These are phyloP conservation scores for Ptilorrhoa leucosticta DNA, from an alignment of 2,113 vertebrate genomes.

Conservation along the genomic window DNA sequence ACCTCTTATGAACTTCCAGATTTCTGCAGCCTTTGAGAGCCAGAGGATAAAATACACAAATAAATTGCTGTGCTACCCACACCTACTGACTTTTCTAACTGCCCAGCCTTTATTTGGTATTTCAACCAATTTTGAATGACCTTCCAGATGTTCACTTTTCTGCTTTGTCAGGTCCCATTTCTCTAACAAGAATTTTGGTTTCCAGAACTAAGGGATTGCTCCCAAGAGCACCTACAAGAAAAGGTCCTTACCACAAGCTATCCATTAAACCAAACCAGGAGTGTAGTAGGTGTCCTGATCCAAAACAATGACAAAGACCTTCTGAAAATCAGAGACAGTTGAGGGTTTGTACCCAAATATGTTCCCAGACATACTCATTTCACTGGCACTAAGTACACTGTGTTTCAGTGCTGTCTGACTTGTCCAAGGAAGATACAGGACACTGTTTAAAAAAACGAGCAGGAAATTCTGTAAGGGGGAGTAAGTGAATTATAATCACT, in stretches of 20 bases:
- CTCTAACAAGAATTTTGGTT: not conserved
- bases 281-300: not conserved
- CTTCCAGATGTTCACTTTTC: not conserved
- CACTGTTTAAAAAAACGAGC: not conserved
- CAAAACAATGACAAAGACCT: not conserved
- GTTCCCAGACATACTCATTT: not conserved
- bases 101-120: not conserved
- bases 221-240: not conserved
- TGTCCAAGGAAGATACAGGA: not conserved
- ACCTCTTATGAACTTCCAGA: not conserved
- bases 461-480: not conserved
- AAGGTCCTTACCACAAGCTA: not conserved
- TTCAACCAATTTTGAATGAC: not conserved
- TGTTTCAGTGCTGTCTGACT: not conserved
- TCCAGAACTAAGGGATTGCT: not conserved
- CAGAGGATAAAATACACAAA: not conserved
- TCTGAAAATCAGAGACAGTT: not conserved
- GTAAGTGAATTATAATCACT: not conserved
- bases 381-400: fast-evolving
- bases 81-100: not conserved
- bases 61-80: not conserved
- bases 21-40: not conserved
- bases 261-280: not conserved
- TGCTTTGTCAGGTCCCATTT: not conserved
- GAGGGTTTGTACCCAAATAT: not conserved